Evolutionary conservation across 1,140 invertebrate species (phyloP), one percentile per base, ranked within the genome.

Genomic region (Micrasema minimum): DNA sequence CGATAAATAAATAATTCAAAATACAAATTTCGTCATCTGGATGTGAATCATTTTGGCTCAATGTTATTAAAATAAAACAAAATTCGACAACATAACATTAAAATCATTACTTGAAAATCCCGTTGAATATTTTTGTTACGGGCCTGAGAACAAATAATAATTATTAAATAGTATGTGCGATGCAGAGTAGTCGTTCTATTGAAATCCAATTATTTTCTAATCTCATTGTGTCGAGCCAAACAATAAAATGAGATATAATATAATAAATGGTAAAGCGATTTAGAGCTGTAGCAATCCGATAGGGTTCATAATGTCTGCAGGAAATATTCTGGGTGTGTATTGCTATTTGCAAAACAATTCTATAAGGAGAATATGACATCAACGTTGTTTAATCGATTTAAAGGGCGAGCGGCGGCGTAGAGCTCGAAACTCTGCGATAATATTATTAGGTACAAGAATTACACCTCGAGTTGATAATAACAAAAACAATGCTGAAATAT

Each of bases 311-410:
- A 14, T 26, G 51, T n/a, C 26, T 31, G 26, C 26, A 31, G 26
- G 26, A 31, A 31, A 31, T 31, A n/a, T 31, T 14, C 22, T 23
- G 48, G 48, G 48, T 12, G 48, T 22, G 48, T 51, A 5, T n/a
- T 11, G 48, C 18, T 9, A 22, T 51, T 51, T 51, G 48, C 48
- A 20, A 23, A 51, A 51, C 48, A 51, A 16, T 51, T 51, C 48
- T 51, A 51, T 51, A 51, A 51, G 20, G 10, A 20, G 48, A 51
- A 51, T 22, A 23, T 51, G 72, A 71, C 51, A 71, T 53, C 76
- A 74, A 72, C 72, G 51, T 57, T 66, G 41, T 23, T 65, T 11
- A 68, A 68, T 50, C 61, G 14, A 26, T 66, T 43, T 11, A 72
- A 43, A 51, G 61, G 26, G 72, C 43, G 43, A 16, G n/a, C 5